Base-by-base conservation (phyloP, 2,888 invertebrate genomes). In the Drosophila prolongata region DNA sequence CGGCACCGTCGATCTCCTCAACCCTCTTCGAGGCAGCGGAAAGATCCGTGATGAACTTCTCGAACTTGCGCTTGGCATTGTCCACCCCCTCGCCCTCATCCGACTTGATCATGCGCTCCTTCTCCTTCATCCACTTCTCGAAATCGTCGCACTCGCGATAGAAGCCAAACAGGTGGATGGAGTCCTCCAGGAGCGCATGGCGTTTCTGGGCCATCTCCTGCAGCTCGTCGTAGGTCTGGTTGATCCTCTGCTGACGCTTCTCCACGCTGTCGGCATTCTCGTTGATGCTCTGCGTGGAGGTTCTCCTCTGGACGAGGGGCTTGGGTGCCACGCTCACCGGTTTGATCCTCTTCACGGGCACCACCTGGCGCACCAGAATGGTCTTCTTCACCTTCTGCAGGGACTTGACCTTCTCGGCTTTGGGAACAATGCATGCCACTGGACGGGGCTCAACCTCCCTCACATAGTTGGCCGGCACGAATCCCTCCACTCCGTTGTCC, bases 91-190 rank as follows among this genome's bases (percentile, higher is more conserved):
- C 98, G 13, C 95, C 95, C 0, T 95, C 95, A 73, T 98, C 98
- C 4, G 96, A 94, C 47, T 96, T 93, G 59, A 98, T 93, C 93
- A 98, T 94, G 89, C 96, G 95, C 91, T 98, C 98, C 92, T 98
- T 98, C 77, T 99, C 99, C 86, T 96, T 96, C 92, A 99, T 98
- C 99, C 99, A 99, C 82, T 95, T 95, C 92, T 99, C 98, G 91
- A 99, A 98, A 92, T 98, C 98, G 88, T 99, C 98, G 92, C 99
- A 99, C 90, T 99, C 99, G 10, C 97, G 95, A 93, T 97, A 98
- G 93, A 99, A 98, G 58, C 96, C 96, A 93, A 97, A 98, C 64
- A 99, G 93, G 80, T 97, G 95, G 81, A 98, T 97, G 0, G 98
- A 97, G 90, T 99, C 99, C 80, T 98, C 97, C 5, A 99, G 93